These are phyloP conservation scores for Laupala kohalensis DNA, from an alignment of 1,140 invertebrate species.

Conservation along the genomic window DNA sequence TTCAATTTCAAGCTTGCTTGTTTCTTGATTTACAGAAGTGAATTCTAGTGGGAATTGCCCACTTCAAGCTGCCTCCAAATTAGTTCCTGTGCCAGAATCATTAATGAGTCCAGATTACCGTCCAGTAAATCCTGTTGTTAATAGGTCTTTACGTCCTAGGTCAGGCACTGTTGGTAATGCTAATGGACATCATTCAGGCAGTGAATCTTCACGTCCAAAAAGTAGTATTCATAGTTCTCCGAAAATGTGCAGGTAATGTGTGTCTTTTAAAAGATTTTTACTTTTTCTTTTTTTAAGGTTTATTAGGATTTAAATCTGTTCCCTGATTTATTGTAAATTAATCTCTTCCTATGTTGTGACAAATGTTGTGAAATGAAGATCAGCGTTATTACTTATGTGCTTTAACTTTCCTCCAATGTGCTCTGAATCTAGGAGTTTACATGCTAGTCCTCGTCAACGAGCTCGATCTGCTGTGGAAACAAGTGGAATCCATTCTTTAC, in stretches of 20 bases:
- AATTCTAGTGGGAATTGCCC: conserved; percentile 20
- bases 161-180: not conserved
- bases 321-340: too few relatives aligned
- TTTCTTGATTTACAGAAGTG: not conserved
- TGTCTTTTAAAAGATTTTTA: too few relatives aligned
- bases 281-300: too few relatives aligned
- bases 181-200: not conserved
- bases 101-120: conserved; percentile 71
- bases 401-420: too few relatives aligned
- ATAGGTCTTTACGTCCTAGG: not conserved
- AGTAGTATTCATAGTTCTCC: not conserved
- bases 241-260: not conserved
- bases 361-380: too few relatives aligned
- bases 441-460: conserved; percentile 1
- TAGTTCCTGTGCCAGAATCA: conserved; percentile 73
- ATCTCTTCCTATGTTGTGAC: too few relatives aligned
- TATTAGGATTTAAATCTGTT: too few relatives aligned
- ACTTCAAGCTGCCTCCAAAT: conserved; percentile 63
- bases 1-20: too few relatives aligned
- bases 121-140: conserved; percentile 18
- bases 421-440: too few relatives aligned
- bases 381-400: too few relatives aligned
- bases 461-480: not conserved
- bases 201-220: not conserved
- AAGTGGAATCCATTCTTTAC: not conserved